A percentile compares a stretch with the other conserved stretches of the same genome.
phyloP scores from a whole-genome alignment of 1,140 invertebrate species.

The Ceratosolen fusciceps region DNA sequence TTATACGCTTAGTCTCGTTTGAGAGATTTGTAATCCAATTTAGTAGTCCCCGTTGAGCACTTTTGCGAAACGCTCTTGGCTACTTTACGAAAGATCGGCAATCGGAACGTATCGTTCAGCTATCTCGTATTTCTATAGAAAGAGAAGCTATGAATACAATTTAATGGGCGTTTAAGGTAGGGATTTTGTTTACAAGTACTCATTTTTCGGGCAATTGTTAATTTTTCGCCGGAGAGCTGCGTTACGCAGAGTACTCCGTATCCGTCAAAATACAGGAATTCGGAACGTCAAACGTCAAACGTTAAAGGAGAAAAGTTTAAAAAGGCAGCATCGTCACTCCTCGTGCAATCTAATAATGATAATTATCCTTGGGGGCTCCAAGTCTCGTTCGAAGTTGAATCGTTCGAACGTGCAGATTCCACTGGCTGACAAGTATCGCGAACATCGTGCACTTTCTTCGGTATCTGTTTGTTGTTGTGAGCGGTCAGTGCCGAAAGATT shows the following conservation, averaged over 20 bases:
- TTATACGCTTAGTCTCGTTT: not conserved
- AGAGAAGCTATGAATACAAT: too few species aligned
- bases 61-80: slow-evolving; percentile 43
- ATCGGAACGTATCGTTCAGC: slow-evolving; percentile 56
- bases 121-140: slow-evolving; percentile 51
- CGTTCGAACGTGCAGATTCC: slow-evolving; percentile 52
- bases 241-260: too few species aligned
- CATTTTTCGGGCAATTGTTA: too few species aligned
- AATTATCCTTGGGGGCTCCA: slow-evolving; percentile 52
- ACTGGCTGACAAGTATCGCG: slow-evolving; percentile 51
- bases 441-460: slow-evolving; percentile 53
- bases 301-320: too few species aligned
- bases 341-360: slow-evolving; percentile 57
- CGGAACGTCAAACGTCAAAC: too few species aligned
- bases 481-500: slow-evolving; percentile 37
- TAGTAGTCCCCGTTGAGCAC: not conserved
- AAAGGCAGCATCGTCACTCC: too few species aligned
- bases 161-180: too few species aligned
- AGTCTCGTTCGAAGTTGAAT: too few species aligned
- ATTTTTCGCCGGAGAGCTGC: too few species aligned
- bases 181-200: too few species aligned
- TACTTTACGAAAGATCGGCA: slow-evolving; percentile 50
- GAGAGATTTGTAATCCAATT: not conserved
- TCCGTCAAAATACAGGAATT: not conserved
- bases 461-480: slow-evolving; percentile 48